These are phyloP conservation scores for Lipotes vexillifer DNA, from an alignment of 2,113 vertebrate genomes.

Conservation along the genomic window DNA sequence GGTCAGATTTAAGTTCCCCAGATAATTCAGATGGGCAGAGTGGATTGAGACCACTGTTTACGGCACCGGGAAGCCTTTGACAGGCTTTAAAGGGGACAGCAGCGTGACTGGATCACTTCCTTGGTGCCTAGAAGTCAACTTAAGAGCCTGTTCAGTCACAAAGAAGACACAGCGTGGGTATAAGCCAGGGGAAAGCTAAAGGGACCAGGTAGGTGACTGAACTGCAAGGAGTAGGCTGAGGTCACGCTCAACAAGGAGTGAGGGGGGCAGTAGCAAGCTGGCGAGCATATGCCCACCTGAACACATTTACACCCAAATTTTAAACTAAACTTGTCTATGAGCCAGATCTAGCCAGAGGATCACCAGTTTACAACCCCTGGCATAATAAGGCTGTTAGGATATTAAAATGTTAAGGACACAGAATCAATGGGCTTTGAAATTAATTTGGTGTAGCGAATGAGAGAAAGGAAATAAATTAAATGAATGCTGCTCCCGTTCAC, in stretches of 20 bases:
- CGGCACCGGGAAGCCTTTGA: background rate
- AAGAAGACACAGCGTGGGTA: background rate
- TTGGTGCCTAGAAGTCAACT: background rate
- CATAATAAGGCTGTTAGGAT: background rate
- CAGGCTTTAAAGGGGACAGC: background rate
- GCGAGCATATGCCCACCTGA: background rate
- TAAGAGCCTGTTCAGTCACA: background rate
- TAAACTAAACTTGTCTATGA: background rate
- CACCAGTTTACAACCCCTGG: background rate
- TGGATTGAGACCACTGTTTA: background rate
- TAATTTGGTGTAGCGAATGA: background rate
- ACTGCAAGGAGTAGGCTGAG: background rate
- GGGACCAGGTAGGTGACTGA: background rate
- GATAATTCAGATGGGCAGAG: background rate
- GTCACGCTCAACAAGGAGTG: background rate
- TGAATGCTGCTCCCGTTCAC: background rate
- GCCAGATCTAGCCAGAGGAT: background rate
- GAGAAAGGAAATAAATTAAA: background rate
- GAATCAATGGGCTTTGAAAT: background rate
- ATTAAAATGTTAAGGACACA: background rate
- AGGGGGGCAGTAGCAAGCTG: background rate
- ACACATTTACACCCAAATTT: background rate
- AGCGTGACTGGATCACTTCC: background rate
- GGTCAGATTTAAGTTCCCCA: background rate
- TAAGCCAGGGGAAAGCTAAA: background rate